Percentiles rank a stretch among this genome's conserved stretches.
These are phyloP conservation scores for Drosophila orosa DNA, from an alignment of 1,140 invertebrate species.

Conservation along the genomic window DNA sequence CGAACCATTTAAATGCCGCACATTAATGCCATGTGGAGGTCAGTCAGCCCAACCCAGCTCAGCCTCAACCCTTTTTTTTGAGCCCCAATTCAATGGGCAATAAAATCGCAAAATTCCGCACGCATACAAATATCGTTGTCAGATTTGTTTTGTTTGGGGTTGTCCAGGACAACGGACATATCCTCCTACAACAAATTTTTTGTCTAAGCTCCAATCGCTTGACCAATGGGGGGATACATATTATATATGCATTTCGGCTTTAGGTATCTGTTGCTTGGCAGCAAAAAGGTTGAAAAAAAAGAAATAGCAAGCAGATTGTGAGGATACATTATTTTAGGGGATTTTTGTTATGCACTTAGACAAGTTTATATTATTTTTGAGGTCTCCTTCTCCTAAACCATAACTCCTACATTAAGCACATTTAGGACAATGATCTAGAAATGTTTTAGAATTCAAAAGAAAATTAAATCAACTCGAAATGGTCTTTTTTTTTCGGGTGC, in stretches of 20 bases:
- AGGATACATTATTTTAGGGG: not conserved
- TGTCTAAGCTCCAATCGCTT: constrained; percentile 46
- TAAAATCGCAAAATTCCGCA: constrained; percentile 69
- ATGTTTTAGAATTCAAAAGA: not conserved
- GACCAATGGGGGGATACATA: constrained; percentile 6
- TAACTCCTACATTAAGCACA: too few species aligned
- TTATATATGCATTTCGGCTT: constrained; percentile 14
- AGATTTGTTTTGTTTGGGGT: constrained; percentile 21
- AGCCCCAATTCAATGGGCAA: constrained; percentile 63
- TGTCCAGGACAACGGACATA: constrained; percentile 35
- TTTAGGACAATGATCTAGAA: not conserved
- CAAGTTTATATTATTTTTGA: not conserved
- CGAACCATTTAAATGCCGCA: constrained; percentile 74
- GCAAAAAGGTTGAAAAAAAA: not conserved
- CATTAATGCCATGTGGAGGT: constrained; percentile 66
- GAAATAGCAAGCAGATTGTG: constrained; percentile 3
- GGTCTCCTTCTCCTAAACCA: not conserved
- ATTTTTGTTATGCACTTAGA: not conserved
- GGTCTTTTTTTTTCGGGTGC: constrained; percentile 1
- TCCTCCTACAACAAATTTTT: constrained; percentile 55
- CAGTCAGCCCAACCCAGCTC: not conserved
- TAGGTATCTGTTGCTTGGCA: constrained; percentile 6
- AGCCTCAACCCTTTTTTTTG: constrained; percentile 4
- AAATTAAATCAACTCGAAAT: not conserved
- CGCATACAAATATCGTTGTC: constrained; percentile 42